Conservation (phyloP, 2,888 invertebrate genomes). For the Tubulanus polymorphus region DNA sequence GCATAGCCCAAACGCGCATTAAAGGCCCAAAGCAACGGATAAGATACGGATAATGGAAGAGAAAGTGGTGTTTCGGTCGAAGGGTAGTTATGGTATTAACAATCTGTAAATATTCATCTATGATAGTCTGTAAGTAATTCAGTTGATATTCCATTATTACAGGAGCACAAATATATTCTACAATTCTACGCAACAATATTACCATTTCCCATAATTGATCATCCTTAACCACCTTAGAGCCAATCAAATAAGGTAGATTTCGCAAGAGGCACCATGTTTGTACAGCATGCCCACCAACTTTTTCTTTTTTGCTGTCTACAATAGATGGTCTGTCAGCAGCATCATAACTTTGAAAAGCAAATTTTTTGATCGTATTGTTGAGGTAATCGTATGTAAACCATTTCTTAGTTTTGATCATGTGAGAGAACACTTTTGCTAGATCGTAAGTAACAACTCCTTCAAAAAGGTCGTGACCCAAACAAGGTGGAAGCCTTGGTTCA, state of each 20-base stretch:
- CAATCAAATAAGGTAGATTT: background rate
- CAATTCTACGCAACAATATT: background rate
- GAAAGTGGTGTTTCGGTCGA: background rate
- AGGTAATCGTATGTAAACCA: slow-evolving; percentile 1
- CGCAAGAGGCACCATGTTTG: slow-evolving; percentile 1
- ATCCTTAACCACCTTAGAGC: background rate
- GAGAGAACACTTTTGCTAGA: too few species aligned
- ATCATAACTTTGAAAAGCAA: background rate
- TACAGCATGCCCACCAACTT: background rate
- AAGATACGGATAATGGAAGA: background rate
- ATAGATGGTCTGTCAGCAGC: background rate
- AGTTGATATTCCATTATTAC: background rate
- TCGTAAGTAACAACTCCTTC: slow-evolving; percentile 18
- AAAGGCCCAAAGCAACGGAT: background rate
- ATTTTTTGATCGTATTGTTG: background rate
- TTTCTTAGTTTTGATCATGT: background rate
- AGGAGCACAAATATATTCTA: background rate
- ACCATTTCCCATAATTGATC: background rate
- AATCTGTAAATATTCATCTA: background rate
- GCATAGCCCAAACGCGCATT: background rate
- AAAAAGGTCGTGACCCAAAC: slow-evolving; percentile 14
- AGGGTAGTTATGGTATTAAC: background rate
- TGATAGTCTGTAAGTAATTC: background rate
- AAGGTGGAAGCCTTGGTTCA: slow-evolving; percentile 13
- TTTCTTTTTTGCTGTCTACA: background rate